These are phyloP conservation scores for Leptinotarsa juncta DNA, from an alignment of 2,888 invertebrate species.

Conservation along the genomic window DNA sequence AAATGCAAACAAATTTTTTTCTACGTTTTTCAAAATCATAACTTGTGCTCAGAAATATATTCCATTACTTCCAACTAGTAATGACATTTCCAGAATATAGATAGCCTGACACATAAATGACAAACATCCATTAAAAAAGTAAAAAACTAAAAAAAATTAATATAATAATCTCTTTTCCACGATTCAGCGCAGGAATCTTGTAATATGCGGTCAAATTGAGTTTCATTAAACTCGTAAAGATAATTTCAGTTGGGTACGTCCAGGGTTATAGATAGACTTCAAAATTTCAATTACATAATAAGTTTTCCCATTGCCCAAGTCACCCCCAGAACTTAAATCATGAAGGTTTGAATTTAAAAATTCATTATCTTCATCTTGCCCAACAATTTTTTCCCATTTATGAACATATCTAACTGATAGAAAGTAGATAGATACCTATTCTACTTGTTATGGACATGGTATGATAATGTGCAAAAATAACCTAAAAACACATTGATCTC, in stretches of 20 bases:
- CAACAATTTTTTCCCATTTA: too few relatives aligned
- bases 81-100: too few relatives aligned
- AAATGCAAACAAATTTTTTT: too few relatives aligned
- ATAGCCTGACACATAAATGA: too few relatives aligned
- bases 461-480: slow-evolving; percentile 29
- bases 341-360: neutral
- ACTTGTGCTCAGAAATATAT: too few relatives aligned
- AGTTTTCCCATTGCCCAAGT: neutral
- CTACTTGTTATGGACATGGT: neutral
- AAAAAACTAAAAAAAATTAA: too few relatives aligned
- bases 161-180: too few relatives aligned
- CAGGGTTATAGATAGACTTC: neutral
- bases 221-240: neutral
- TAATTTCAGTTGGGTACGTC: neutral
- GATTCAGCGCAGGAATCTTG: too few relatives aligned
- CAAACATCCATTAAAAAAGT: too few relatives aligned
- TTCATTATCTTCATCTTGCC: neutral
- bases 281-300: slow-evolving; percentile 1
- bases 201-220: too few relatives aligned
- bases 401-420: neutral
- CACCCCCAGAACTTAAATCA: neutral
- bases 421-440: neutral
- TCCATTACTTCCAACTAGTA: too few relatives aligned
- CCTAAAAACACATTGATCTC: slow-evolving; percentile 33
- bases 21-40: too few relatives aligned